A percentile compares a stretch with the other conserved stretches of the same genome.
Evolutionary conservation across 2,113 vertebrate species (phyloP).

Genomic region (Gymnogyps californianus): DNA sequence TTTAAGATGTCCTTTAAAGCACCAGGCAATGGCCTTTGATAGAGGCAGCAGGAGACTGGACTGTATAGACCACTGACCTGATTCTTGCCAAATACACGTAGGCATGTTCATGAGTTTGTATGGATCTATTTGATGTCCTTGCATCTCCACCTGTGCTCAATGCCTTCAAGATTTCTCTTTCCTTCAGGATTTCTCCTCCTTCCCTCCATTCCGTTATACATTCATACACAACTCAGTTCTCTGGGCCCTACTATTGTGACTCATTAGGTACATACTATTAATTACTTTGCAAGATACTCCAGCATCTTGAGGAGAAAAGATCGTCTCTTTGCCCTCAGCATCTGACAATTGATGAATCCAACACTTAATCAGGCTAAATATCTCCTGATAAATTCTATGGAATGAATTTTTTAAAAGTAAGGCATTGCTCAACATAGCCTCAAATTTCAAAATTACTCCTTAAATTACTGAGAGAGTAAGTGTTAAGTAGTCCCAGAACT

Average conservation of each 20-base stretch:
- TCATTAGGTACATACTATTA: not conserved
- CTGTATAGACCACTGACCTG: not conserved
- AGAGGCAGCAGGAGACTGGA: not conserved
- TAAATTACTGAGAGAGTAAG: not conserved
- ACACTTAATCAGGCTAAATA: not conserved
- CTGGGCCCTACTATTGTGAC: not conserved
- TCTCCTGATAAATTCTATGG: not conserved
- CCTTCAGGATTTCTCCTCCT: not conserved
- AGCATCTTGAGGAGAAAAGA: not conserved
- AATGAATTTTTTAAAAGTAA: not conserved
- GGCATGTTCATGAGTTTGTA: not conserved
- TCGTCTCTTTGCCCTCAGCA: not conserved
- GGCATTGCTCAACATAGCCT: not conserved
- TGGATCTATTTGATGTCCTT: not conserved
- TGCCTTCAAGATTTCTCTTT: not conserved
- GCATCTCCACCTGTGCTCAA: not conserved
- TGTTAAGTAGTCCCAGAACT: not conserved
- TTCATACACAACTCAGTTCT: not conserved
- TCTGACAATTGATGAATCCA: not conserved
- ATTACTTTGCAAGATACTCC: not conserved
- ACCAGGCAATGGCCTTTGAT: not conserved
- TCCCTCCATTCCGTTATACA: not conserved
- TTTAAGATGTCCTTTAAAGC: not conserved
- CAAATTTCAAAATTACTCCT: not conserved
- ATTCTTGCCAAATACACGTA: not conserved